Conservation (phyloP, 1,140 invertebrate species). For the Antheraea pernyi region DNA sequence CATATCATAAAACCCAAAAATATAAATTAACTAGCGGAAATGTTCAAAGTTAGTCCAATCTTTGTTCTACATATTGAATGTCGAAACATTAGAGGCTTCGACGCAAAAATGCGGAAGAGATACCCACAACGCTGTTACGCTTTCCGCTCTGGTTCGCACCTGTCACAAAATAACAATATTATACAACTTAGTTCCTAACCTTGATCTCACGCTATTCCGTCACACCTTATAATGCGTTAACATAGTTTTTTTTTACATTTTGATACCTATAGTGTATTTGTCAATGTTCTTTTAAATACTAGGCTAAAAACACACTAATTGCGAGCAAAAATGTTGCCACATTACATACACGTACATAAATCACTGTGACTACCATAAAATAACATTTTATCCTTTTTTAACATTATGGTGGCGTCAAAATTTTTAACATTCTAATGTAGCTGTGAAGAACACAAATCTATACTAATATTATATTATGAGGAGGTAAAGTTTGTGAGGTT, state of each 20-base stretch:
- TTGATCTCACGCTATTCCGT: slow-evolving; percentile 30
- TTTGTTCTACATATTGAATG: slow-evolving; percentile 36
- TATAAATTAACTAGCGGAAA: background rate
- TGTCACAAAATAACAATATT: slow-evolving; percentile 18
- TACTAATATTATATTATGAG: too few species aligned
- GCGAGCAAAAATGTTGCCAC: too few species aligned
- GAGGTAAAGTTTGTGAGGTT: too few species aligned
- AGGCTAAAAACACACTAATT: background rate
- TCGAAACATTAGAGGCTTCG: slow-evolving; percentile 55
- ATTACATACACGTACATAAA: too few species aligned
- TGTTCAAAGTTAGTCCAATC: slow-evolving; percentile 22
- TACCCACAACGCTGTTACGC: slow-evolving; percentile 30
- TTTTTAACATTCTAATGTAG: too few species aligned
- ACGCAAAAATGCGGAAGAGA: slow-evolving; percentile 42
- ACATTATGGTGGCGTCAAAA: too few species aligned
- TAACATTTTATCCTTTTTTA: too few species aligned
- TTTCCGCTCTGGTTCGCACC: slow-evolving; percentile 48
- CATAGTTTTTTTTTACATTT: background rate
- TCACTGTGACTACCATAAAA: too few species aligned
- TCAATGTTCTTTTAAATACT: background rate
- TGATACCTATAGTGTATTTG: slow-evolving; percentile 6
- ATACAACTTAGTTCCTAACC: slow-evolving; percentile 15
- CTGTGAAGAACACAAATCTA: too few species aligned
- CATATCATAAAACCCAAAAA: too few species aligned
- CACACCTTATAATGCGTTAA: slow-evolving; percentile 28